Percentiles rank a stretch among this genome's conserved stretches.
These are phyloP conservation scores for Oegoconia quadripuncta DNA, from an alignment of 2,888 invertebrate genomes.

Conservation along the genomic window DNA sequence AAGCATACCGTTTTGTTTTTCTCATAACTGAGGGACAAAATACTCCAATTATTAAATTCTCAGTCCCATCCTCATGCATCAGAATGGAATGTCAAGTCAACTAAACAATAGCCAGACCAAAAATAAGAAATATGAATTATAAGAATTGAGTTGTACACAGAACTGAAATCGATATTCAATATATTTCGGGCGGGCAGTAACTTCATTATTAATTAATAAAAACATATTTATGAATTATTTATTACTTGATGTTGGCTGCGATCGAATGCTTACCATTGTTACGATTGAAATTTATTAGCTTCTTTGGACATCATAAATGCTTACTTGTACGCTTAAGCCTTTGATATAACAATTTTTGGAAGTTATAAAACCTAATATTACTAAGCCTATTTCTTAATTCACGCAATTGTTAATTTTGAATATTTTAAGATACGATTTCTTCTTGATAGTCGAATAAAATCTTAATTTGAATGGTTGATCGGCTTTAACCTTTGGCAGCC, in stretches of 20 bases:
- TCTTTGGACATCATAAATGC: conserved; percentile 46
- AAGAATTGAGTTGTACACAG: conserved; percentile 55
- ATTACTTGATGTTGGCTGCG: conserved; percentile 35
- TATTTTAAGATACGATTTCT: conserved; percentile 6
- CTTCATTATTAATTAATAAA: conserved; percentile 68
- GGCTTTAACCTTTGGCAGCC: conserved; percentile 18
- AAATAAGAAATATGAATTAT: conserved; percentile 69
- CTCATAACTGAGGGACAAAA: conserved; percentile 46
- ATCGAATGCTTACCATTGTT: conserved; percentile 48
- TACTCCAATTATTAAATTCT: conserved; percentile 70
- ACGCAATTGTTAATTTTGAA: conserved; percentile 11
- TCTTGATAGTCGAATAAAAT: conserved; percentile 7
- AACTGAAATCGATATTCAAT: conserved; percentile 29
- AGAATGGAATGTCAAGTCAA: conserved; percentile 37
- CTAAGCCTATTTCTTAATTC: conserved; percentile 18
- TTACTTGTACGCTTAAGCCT: conserved; percentile 13
- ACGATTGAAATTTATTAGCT: conserved; percentile 52
- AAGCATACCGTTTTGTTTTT: conserved; percentile 59
- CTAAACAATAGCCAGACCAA: conserved; percentile 56
- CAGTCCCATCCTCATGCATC: conserved; percentile 41
- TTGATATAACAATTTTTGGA: no score
- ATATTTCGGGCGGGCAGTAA: conserved; percentile 36
- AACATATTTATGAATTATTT: conserved; percentile 66
- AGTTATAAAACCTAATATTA: no score
- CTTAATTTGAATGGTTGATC: conserved; percentile 17